These are phyloP conservation scores for Panthera uncia DNA, from an alignment of 2,113 vertebrate species.

Conservation along the genomic window DNA sequence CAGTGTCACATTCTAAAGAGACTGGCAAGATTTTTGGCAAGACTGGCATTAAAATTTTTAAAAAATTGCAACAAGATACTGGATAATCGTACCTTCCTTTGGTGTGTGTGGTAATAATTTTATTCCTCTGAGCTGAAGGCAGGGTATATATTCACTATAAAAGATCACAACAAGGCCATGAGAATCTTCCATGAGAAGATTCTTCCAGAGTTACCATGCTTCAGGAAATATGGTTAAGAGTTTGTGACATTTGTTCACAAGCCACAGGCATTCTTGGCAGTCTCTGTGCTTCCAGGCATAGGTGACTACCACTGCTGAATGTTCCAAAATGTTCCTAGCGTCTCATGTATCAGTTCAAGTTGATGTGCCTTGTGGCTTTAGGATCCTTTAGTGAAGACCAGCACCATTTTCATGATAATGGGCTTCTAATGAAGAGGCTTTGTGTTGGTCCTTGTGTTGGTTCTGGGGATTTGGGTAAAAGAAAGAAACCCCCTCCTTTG, in stretches of 20 bases:
- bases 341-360: background rate
- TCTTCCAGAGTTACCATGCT: background rate
- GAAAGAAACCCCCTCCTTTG: background rate
- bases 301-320: background rate
- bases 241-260: background rate
- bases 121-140: background rate
- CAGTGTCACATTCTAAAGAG: conserved; percentile 37
- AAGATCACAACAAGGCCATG: background rate
- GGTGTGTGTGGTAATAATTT: background rate
- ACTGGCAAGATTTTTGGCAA: background rate
- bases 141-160: background rate
- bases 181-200: background rate
- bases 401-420: background rate
- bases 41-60: background rate
- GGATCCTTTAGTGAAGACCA: background rate
- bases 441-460: background rate
- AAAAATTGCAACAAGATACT: background rate
- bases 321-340: background rate
- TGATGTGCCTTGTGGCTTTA: background rate
- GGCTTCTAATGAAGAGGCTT: background rate
- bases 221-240: background rate
- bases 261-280: background rate
- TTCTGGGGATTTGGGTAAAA: background rate
- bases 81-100: background rate
- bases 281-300: background rate